Conservation (phyloP, 2,888 invertebrate genomes). For the Rambutsinella grinnellia region DNA sequence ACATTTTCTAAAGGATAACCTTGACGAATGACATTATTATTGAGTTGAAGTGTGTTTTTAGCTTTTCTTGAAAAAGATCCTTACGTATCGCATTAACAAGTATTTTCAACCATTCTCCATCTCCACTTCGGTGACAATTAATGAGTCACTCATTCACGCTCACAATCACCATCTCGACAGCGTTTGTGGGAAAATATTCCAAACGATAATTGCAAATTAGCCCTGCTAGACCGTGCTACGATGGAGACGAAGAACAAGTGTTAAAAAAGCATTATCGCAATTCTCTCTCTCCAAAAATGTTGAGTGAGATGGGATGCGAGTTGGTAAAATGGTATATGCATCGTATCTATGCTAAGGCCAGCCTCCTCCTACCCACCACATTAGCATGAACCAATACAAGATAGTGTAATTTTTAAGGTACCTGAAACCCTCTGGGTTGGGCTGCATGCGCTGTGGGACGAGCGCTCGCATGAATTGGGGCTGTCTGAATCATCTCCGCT, state of each 20-base stretch:
- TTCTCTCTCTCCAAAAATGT: too few species aligned
- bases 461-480: constrained; percentile 75
- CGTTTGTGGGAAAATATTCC: too few species aligned
- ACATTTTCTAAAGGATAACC: not conserved
- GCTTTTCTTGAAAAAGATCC: not conserved
- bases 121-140: not conserved
- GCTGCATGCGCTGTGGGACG: constrained; percentile 64
- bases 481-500: constrained; percentile 77
- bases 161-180: too few species aligned
- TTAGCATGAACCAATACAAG: constrained; percentile 30
- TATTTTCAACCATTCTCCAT: not conserved
- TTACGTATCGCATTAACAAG: too few species aligned
- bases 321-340: not conserved
- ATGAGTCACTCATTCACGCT: not conserved
- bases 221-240: too few species aligned
- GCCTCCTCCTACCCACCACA: constrained; percentile 36
- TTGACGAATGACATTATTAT: not conserved
- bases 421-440: constrained; percentile 78
- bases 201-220: too few species aligned
- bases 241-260: too few species aligned
- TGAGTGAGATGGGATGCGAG: too few species aligned
- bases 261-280: too few species aligned
- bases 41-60: not conserved
- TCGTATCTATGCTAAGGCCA: constrained; percentile 11
- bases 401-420: constrained; percentile 68